Conservation (phyloP, 2,113 vertebrate species). For the Daboia siamensis region DNA sequence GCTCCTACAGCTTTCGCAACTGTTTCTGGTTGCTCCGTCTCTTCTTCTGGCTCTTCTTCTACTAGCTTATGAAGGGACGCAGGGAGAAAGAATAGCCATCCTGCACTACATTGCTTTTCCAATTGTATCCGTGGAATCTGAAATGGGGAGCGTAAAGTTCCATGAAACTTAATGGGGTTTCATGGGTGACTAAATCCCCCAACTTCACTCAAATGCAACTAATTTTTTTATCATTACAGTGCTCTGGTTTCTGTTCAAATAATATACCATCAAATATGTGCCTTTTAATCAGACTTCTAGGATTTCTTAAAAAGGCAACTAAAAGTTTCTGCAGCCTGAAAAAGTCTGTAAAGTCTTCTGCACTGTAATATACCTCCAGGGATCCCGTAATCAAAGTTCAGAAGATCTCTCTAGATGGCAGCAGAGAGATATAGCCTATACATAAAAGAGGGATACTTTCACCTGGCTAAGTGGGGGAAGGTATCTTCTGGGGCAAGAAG, state of each 20-base stretch:
- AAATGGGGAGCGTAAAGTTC: not conserved
- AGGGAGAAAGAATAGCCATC: not conserved
- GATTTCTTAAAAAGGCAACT: not conserved
- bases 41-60: not conserved
- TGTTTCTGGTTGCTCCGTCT: not conserved
- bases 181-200: not conserved
- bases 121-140: not conserved
- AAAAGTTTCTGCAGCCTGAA: not conserved
- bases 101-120: not conserved
- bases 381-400: not conserved
- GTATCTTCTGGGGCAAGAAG: not conserved
- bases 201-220: not conserved
- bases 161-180: not conserved
- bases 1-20: not conserved
- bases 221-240: not conserved
- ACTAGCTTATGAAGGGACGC: not conserved
- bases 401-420: not conserved
- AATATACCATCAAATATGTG: not conserved
- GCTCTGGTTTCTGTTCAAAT: not conserved
- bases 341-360: not conserved
- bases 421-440: not conserved
- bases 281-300: not conserved
- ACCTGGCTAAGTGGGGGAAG: not conserved
- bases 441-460: not conserved
- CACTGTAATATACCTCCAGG: not conserved